Evolutionary conservation across 2,888 invertebrate species (phyloP).

Genomic region (Epinotia brunnichana): DNA sequence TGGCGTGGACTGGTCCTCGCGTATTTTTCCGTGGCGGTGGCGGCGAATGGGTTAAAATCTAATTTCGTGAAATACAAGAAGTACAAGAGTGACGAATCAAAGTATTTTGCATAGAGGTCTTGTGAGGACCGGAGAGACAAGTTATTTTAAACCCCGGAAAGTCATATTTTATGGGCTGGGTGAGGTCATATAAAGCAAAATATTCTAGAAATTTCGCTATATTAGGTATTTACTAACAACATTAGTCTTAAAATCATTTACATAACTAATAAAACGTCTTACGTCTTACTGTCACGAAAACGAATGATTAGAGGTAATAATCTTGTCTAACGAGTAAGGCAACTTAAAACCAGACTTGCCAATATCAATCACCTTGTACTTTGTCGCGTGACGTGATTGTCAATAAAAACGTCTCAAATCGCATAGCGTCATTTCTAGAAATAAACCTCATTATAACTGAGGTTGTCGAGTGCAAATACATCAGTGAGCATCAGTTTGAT

Average conservation of each 20-base stretch:
- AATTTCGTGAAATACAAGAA: too few relatives aligned
- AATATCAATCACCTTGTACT: constrained; percentile 47
- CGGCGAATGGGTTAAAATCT: not conserved
- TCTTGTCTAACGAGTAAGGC: constrained; percentile 28
- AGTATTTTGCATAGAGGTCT: not conserved
- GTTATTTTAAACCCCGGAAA: constrained; percentile 2
- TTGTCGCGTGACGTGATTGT: constrained; percentile 50
- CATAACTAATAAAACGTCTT: constrained; percentile 4
- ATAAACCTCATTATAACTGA: constrained; percentile 48
- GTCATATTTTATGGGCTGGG: not conserved
- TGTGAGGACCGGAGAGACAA: not conserved
- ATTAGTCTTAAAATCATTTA: not conserved
- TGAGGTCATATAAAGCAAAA: not conserved
- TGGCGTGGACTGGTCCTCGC: too few relatives aligned
- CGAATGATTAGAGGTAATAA: constrained; percentile 24
- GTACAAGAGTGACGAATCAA: not conserved
- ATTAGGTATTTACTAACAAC: not conserved
- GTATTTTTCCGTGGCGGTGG: not conserved
- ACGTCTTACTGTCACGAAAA: constrained; percentile 28
- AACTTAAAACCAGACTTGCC: constrained; percentile 31
- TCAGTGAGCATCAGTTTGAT: too few relatives aligned
- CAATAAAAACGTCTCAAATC: constrained; percentile 54
- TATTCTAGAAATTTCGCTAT: not conserved
- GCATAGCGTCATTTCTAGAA: constrained; percentile 62
- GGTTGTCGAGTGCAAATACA: constrained; percentile 40